These are phyloP conservation scores for Tachuris rubrigastra DNA, from an alignment of 2,113 vertebrate genomes.

Conservation along the genomic window DNA sequence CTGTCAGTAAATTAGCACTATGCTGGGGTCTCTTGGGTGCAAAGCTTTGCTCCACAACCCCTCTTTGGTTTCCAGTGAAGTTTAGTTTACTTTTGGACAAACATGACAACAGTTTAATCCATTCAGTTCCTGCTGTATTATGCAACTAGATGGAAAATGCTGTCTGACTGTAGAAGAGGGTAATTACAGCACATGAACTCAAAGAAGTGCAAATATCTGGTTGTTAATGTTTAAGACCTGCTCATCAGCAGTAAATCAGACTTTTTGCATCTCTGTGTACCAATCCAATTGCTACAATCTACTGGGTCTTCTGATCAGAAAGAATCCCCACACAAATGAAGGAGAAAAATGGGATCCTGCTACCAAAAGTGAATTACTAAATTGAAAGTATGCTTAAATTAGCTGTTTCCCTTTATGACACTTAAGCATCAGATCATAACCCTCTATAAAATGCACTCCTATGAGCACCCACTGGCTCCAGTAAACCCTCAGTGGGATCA, in stretches of 20 bases:
- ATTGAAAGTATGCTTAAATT: not conserved
- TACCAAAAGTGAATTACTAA: not conserved
- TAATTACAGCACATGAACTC: not conserved
- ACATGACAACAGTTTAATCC: not conserved
- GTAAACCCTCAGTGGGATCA: not conserved
- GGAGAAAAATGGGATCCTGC: not conserved
- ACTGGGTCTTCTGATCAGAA: not conserved
- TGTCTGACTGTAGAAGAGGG: not conserved
- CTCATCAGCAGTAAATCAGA: not conserved
- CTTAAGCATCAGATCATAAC: not conserved
- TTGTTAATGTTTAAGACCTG: not conserved
- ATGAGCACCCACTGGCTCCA: not conserved
- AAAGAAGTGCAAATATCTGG: not conserved
- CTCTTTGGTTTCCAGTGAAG: not conserved
- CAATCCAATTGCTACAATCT: not conserved
- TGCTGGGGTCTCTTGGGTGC: rapidly evolving
- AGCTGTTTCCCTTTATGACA: not conserved
- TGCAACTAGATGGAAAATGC: not conserved
- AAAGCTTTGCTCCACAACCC: not conserved
- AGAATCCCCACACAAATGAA: not conserved
- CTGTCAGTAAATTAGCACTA: not conserved
- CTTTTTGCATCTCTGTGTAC: not conserved
- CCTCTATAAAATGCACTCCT: not conserved
- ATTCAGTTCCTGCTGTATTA: not conserved
- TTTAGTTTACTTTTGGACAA: not conserved